Base-by-base conservation (phyloP, 2,888 invertebrate species). In the Hedya salicella region DNA sequence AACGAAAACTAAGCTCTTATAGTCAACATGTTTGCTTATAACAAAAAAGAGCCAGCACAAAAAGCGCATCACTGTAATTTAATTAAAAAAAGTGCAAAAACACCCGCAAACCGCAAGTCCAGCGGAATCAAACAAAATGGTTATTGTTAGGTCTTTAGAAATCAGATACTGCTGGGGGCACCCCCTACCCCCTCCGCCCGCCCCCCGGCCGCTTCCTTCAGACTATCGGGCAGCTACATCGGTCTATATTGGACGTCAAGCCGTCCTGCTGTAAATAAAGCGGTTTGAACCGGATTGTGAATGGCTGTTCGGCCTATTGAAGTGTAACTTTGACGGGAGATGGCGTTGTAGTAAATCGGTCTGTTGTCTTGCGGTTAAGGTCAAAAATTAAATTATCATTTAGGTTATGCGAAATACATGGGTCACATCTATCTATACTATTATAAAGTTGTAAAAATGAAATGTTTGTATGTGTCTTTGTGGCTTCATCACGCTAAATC, bases 161-260 rank as follows among this genome's bases (percentile, higher is more conserved):
- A 65, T 59, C 65, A 65, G 65, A 65, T 60, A 67, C 62, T 52
- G 44, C 60, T 17, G 44, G 36, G 67, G 53, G 54, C 42, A 14
- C 60, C n/a, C 25, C 44, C 39, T 52, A 19, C 39, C 32, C 52
- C 17, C 21, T 67, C 50, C 14, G 60, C 63, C 69, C 46, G 54
- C 61, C 63, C 67, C 68, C 60, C 80, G 80, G 82, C 81, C 72
- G 76, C 81, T 82, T 84, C 84, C 83, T 81, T 73, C 75, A 73
- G 75, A 72, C 70, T 78, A 78, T 77, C 81, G 76, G 78, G 80
- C 80, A 78, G 79, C 76, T 69, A 76, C 74, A 39, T 64, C 59
- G 65, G 52, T 53, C 52, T 60, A 60, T 30, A 36, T 39, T 46
- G 49, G 39, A 48, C 49, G 56, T 36, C 59, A 65, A 59, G 52